phyloP scores from a whole-genome alignment of 2,888 invertebrate species.

The Dorcus hopei region DNA sequence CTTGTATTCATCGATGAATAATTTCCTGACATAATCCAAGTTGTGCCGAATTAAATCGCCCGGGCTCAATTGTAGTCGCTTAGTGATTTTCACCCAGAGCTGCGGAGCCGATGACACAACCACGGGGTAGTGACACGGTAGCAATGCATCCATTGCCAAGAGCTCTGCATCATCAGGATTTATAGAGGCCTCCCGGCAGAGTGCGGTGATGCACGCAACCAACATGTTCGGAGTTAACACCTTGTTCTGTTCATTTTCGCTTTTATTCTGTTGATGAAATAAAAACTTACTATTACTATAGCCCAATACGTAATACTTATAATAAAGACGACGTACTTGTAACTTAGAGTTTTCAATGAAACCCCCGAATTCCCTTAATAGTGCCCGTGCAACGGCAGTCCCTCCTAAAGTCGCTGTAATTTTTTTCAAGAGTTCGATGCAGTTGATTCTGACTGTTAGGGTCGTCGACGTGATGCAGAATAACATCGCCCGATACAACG shows the following conservation, averaged over 20 bases:
- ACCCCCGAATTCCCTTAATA: slow-evolving; percentile 65
- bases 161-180: slow-evolving; percentile 54
- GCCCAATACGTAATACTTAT: neutral
- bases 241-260: slow-evolving; percentile 12
- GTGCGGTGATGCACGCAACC: slow-evolving; percentile 45
- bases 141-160: slow-evolving; percentile 64
- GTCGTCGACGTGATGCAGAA: slow-evolving; percentile 64
- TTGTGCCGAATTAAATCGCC: slow-evolving; percentile 59
- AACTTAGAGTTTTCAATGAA: slow-evolving; percentile 61
- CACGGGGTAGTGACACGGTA: slow-evolving; percentile 74
- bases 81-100: slow-evolving; percentile 68
- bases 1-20: slow-evolving; percentile 58
- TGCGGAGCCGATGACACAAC: slow-evolving; percentile 57
- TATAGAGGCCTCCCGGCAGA: slow-evolving; percentile 46
- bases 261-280: slow-evolving; percentile 7
- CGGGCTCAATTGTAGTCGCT: slow-evolving; percentile 58
- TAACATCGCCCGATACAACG: slow-evolving; percentile 69
- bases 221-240: slow-evolving; percentile 50
- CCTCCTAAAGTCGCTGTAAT: slow-evolving; percentile 62
- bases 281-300: neutral
- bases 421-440: slow-evolving; percentile 58
- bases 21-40: slow-evolving; percentile 57
- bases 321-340: slow-evolving; percentile 26
- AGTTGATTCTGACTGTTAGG: slow-evolving; percentile 56
- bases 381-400: slow-evolving; percentile 58